Conservation (phyloP, 2,797 vertebrate genomes). For the Hyperoplus immaculatus region DNA sequence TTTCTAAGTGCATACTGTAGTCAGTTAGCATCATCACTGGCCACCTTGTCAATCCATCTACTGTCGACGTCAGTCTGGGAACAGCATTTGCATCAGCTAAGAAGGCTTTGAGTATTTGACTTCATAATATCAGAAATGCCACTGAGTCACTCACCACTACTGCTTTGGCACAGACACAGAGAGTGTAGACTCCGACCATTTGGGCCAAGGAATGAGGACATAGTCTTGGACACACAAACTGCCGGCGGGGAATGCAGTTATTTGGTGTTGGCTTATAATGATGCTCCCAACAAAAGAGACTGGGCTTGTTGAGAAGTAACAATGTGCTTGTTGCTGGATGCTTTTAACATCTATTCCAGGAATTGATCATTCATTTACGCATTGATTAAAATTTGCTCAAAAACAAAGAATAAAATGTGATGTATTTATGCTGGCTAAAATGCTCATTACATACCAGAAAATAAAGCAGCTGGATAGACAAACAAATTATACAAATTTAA, state of each 20-base stretch:
- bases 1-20: neutral
- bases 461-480: constrained; percentile 1
- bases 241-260: constrained; percentile 24
- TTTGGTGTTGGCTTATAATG: constrained; percentile 31
- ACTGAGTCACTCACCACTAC: constrained; percentile 53
- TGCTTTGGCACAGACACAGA: constrained; percentile 46
- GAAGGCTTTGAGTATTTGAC: constrained; percentile 35
- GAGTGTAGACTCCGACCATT: constrained; percentile 50
- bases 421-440: neutral
- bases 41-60: neutral
- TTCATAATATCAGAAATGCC: constrained; percentile 36
- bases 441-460: neutral
- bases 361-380: constrained; percentile 22
- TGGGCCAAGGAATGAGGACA: constrained; percentile 63
- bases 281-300: constrained; percentile 32
- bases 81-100: constrained; percentile 29
- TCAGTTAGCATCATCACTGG: neutral
- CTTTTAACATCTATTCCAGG: constrained; percentile 2
- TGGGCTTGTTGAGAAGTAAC: constrained; percentile 28
- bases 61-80: constrained; percentile 29
- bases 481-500: too few species aligned
- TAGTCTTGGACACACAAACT: constrained; percentile 38
- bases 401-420: neutral
- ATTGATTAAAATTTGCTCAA: constrained; percentile 14
- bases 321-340: constrained; percentile 17